A percentile compares a stretch with the other conserved stretches of the same genome.
phyloP scores from a whole-genome alignment of 2,113 vertebrate genomes.

The Notothenia rossii region DNA sequence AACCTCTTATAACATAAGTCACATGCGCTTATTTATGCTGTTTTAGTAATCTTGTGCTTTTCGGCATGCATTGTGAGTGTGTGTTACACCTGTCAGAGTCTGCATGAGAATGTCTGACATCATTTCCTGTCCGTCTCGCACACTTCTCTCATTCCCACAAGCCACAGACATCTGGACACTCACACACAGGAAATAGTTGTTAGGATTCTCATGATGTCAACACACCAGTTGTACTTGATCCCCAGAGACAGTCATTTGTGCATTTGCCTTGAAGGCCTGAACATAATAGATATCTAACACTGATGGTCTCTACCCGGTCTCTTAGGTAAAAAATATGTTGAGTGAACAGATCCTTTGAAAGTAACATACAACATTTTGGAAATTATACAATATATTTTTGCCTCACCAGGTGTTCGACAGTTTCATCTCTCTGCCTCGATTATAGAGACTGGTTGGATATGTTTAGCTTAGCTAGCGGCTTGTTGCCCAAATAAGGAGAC shows the following conservation, averaged over 20 bases:
- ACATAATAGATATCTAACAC: neutral
- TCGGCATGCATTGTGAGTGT: constrained; percentile 17
- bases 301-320: neutral
- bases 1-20: constrained; percentile 8
- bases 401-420: neutral
- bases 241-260: constrained; percentile 19
- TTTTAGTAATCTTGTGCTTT: constrained; percentile 2
- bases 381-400: neutral
- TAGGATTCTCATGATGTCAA: constrained; percentile 48
- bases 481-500: constrained; percentile 62
- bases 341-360: neutral
- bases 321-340: neutral
- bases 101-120: constrained; percentile 62
- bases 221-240: constrained; percentile 24
- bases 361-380: neutral
- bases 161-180: constrained; percentile 67
- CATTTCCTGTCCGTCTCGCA: constrained; percentile 77
- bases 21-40: constrained; percentile 45
- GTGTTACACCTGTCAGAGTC: neutral
- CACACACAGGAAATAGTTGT: constrained; percentile 52
- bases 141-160: constrained; percentile 72
- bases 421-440: neutral
- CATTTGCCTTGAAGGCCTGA: neutral
- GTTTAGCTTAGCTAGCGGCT: constrained; percentile 11
- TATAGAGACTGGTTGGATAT: neutral